Conservation (phyloP, 1,140 invertebrate genomes). For the Oncopodura yosiiana region DNA sequence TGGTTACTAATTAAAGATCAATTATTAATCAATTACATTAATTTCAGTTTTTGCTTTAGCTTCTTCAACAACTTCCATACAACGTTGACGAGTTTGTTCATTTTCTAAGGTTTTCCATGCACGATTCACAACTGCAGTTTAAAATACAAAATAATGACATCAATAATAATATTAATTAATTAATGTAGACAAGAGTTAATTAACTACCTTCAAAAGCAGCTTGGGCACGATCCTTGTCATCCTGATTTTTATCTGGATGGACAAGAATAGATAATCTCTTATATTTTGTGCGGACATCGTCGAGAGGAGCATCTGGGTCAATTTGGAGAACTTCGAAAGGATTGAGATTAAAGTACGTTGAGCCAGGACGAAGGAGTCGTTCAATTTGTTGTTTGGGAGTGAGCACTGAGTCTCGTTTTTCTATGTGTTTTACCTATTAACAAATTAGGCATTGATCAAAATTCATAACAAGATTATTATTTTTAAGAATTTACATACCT, state of each 20-base stretch:
- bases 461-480: too few species aligned
- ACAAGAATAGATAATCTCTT: slow-evolving; percentile 91
- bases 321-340: slow-evolving; percentile 92
- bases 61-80: slow-evolving; percentile 93
- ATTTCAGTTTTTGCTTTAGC: slow-evolving; percentile 87
- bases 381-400: slow-evolving; percentile 94
- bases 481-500: too few species aligned
- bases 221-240: slow-evolving; percentile 89
- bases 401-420: slow-evolving; percentile 78
- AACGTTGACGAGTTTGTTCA: slow-evolving; percentile 86
- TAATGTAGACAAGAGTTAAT: too few species aligned
- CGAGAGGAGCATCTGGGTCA: slow-evolving; percentile 74
- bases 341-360: slow-evolving; percentile 93
- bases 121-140: slow-evolving; percentile 80
- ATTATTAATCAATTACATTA: slow-evolving; percentile 56
- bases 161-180: neutral
- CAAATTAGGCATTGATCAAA: neutral
- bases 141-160: slow-evolving; percentile 32
- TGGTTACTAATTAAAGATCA: neutral
- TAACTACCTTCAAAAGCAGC: slow-evolving; percentile 73
- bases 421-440: slow-evolving; percentile 85
- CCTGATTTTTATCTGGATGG: slow-evolving; percentile 97
- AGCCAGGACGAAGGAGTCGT: slow-evolving; percentile 77
- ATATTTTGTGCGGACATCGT: slow-evolving; percentile 95
- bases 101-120: slow-evolving; percentile 94